These are phyloP conservation scores for Ceratosolen solmsi DNA, from an alignment of 1,140 invertebrate genomes.

Conservation along the genomic window DNA sequence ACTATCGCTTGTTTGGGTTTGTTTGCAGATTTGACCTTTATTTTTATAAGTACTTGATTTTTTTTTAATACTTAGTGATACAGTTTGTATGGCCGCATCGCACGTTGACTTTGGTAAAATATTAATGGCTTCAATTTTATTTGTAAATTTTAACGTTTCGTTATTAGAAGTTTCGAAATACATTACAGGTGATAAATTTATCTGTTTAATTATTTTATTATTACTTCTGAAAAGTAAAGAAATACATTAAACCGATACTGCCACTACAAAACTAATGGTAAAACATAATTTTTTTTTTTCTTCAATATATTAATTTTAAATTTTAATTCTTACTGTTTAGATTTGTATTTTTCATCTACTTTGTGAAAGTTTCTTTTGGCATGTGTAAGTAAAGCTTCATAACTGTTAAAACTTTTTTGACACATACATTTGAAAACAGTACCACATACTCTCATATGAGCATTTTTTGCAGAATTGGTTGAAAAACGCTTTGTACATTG, in stretches of 20 bases:
- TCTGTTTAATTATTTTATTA: conserved; percentile 16
- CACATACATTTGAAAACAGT: conserved; percentile 75
- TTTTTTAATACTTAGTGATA: conserved; percentile 62
- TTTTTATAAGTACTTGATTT: conserved; percentile 56
- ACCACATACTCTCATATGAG: conserved; percentile 74
- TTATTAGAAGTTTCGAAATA: conserved; percentile 11
- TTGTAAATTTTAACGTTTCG: conserved; percentile 44
- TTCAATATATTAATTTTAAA: conserved; percentile 10
- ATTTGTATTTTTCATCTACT: conserved; percentile 68
- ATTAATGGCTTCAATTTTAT: conserved; percentile 44
- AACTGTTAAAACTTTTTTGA: conserved; percentile 71
- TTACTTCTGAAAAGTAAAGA: conserved; percentile 11
- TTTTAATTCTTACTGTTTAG: conserved; percentile 58
- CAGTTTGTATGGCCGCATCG: conserved; percentile 68
- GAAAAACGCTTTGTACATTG: conserved; percentile 76
- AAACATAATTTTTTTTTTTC: background rate
- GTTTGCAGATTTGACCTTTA: conserved; percentile 65
- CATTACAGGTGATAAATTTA: background rate
- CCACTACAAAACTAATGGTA: background rate
- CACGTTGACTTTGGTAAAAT: conserved; percentile 63
- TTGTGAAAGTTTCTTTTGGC: conserved; percentile 74
- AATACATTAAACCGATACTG: too few relatives aligned
- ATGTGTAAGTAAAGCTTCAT: conserved; percentile 77
- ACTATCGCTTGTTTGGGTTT: conserved; percentile 72
- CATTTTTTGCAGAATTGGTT: conserved; percentile 69